Conservation (phyloP, 92 coral and sea anemone species). For the Paragorgia papillata region DNA sequence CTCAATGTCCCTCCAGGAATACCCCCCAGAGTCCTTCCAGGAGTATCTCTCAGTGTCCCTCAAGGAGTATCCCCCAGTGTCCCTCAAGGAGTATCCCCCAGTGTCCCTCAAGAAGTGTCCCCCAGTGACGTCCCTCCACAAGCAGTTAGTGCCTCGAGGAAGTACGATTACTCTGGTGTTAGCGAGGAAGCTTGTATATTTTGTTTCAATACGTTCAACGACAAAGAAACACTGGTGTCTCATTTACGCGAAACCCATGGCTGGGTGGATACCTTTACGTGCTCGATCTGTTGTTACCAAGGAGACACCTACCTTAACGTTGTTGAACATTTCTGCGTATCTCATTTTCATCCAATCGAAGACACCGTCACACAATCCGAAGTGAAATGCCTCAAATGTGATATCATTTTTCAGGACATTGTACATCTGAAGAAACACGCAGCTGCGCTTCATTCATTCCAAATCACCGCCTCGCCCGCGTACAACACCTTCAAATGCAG, state of each 20-base stretch:
- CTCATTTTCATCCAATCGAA: slow-evolving; percentile 40
- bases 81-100: no score
- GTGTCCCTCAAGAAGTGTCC: no score
- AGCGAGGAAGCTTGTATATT: slow-evolving; percentile 36
- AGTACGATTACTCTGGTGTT: not conserved
- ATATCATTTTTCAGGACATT: slow-evolving; percentile 33
- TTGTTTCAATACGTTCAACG: slow-evolving; percentile 11
- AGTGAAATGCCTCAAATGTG: slow-evolving; percentile 32
- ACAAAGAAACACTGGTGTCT: slow-evolving; percentile 3
- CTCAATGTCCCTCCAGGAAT: not conserved
- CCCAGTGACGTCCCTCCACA: not conserved
- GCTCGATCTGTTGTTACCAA: slow-evolving; percentile 1
- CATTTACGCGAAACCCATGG: slow-evolving; percentile 21
- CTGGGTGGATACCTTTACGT: slow-evolving; percentile 33
- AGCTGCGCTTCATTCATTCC: slow-evolving; percentile 36
- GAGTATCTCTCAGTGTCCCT: no score
- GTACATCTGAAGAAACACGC: slow-evolving; percentile 24
- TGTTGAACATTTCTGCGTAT: slow-evolving; percentile 34
- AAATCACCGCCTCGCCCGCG: not conserved
- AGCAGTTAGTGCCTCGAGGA: not conserved
- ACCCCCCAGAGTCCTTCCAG: no score
- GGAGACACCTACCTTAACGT: not conserved
- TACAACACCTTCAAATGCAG: slow-evolving; percentile 45
- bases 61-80: no score
- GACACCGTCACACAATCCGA: slow-evolving; percentile 14